Percentiles rank a stretch among this genome's conserved stretches.
These are phyloP conservation scores for Ambastaia sidthimunki DNA, from an alignment of 2,797 vertebrate species.

Conservation along the genomic window DNA sequence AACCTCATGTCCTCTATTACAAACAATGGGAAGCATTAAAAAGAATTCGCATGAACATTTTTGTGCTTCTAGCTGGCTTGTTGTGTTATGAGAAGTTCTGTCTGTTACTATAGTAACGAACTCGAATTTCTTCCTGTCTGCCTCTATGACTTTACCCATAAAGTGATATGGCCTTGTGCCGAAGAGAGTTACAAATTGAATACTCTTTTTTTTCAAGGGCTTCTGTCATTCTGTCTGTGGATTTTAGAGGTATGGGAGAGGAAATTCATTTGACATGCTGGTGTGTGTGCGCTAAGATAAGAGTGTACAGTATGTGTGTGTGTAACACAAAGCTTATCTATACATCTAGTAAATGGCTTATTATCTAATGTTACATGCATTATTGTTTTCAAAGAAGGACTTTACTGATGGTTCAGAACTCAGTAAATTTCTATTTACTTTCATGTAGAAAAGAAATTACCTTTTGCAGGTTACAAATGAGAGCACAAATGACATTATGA, in stretches of 20 bases:
- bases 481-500: too few relatives aligned
- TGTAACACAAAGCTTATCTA: not conserved
- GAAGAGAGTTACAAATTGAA: conserved; percentile 67
- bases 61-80: conserved; percentile 29
- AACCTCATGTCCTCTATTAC: conserved; percentile 8
- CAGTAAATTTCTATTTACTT: not conserved
- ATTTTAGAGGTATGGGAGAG: conserved; percentile 60
- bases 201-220: conserved; percentile 66
- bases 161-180: conserved; percentile 64
- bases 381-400: not conserved
- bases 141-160: conserved; percentile 63
- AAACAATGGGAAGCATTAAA: conserved; percentile 43
- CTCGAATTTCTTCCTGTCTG: conserved; percentile 64
- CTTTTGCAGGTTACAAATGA: too few relatives aligned
- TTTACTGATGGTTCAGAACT: not conserved
- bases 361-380: not conserved
- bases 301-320: conserved; percentile 31
- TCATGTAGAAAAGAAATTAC: not conserved
- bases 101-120: conserved; percentile 66
- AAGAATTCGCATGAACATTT: conserved; percentile 10
- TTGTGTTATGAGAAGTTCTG: conserved; percentile 56
- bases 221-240: conserved; percentile 66
- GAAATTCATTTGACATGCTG: conserved; percentile 58
- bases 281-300: conserved; percentile 41
- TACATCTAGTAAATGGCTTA: not conserved